phyloP scores from a whole-genome alignment of 1,140 invertebrate genomes.

The Apis laboriosa region DNA sequence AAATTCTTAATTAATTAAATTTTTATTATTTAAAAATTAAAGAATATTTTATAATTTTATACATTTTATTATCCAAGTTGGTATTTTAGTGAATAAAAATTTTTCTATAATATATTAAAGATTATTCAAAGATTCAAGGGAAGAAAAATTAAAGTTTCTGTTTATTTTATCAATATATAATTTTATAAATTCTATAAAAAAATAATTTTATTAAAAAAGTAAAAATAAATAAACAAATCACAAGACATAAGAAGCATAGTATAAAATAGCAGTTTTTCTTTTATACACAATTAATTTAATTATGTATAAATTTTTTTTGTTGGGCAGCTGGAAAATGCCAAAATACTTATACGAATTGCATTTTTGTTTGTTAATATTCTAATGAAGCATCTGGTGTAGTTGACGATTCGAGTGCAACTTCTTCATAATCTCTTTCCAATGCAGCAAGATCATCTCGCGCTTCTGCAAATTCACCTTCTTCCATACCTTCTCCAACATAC shows the following conservation, averaged over 20 bases:
- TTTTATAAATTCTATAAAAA: neutral
- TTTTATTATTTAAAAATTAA: neutral
- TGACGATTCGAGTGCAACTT: conserved; percentile 78
- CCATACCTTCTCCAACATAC: conserved; percentile 91
- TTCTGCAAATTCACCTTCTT: conserved; percentile 86
- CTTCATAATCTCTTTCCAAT: conserved; percentile 86
- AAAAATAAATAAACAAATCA: conserved; percentile 29
- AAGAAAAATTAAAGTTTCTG: neutral
- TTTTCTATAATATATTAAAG: neutral
- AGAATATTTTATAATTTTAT: neutral
- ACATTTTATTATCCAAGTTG: neutral
- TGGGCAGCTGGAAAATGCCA: conserved; percentile 20
- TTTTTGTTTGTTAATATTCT: conserved; percentile 25
- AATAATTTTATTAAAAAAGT: conserved; percentile 28
- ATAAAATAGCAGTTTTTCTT: neutral
- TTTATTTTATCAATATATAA: conserved; percentile 8
- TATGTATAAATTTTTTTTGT: neutral
- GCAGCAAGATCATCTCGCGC: conserved; percentile 82
- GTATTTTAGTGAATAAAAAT: neutral
- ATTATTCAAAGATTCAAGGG: neutral
- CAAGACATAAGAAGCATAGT: conserved; percentile 14
- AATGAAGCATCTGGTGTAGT: conserved; percentile 50
- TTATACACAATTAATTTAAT: conserved; percentile 26
- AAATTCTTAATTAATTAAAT: neutral
- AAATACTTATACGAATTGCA: neutral